Evolutionary conservation across 2,888 invertebrate genomes (phyloP).

Genomic region (Polydrusus pterygomalis): DNA sequence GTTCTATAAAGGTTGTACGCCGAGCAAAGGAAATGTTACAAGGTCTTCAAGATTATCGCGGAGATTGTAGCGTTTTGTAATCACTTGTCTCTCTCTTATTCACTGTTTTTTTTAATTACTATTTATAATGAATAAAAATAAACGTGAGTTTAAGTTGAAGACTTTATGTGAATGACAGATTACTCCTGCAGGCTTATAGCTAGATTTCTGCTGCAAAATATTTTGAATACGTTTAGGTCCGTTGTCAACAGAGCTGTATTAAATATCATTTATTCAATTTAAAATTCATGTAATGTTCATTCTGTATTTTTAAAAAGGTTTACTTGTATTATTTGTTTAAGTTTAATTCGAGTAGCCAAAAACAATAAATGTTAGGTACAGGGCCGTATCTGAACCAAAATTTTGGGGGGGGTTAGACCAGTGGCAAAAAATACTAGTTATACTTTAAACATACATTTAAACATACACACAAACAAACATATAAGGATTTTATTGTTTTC

Average conservation of each 20-base stretch:
- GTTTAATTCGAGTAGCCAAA: no score
- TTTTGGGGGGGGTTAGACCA: no score
- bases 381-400: no score
- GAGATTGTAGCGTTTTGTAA: constrained; percentile 70
- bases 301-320: no score
- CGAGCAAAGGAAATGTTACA: constrained; percentile 70
- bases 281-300: background rate
- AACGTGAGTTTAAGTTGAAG: constrained; percentile 69
- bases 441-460: no score
- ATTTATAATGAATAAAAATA: constrained; percentile 71
- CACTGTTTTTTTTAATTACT: constrained; percentile 65
- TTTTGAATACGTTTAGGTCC: constrained; percentile 61
- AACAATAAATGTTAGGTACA: no score
- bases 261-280: constrained; percentile 4
- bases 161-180: constrained; percentile 71
- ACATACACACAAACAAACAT: no score
- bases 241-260: constrained; percentile 33
- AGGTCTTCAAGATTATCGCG: constrained; percentile 73
- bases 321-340: no score
- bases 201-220: constrained; percentile 57
- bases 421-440: no score
- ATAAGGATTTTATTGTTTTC: no score
- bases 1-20: constrained; percentile 58
- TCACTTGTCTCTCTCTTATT: constrained; percentile 60
- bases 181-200: constrained; percentile 64